These are phyloP conservation scores for Sepiola atlantica DNA, from an alignment of 2,888 invertebrate species.

Conservation along the genomic window DNA sequence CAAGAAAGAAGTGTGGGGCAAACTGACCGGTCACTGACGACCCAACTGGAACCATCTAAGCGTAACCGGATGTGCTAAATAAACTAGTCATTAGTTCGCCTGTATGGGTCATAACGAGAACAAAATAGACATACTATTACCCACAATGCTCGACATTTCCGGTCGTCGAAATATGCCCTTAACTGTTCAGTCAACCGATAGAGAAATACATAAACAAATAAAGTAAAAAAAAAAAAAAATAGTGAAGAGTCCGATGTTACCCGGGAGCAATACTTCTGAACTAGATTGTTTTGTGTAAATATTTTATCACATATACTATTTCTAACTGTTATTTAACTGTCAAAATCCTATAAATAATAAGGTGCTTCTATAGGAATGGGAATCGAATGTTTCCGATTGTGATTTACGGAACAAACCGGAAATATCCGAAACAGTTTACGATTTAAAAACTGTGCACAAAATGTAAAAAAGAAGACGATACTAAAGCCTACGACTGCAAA, in stretches of 20 bases:
- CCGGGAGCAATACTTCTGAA: no score
- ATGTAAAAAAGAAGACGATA: no score
- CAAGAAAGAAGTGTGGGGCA: not conserved
- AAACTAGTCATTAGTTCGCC: not conserved
- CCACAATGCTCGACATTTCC: not conserved
- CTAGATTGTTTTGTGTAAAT: no score
- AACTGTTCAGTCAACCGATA: conserved; percentile 4
- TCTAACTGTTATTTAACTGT: no score
- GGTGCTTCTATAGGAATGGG: no score
- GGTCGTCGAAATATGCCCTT: not conserved
- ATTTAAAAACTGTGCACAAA: no score
- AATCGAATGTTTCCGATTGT: no score
- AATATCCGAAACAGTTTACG: no score
- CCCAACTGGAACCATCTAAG: not conserved
- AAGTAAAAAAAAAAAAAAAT: not conserved
- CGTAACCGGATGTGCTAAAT: not conserved
- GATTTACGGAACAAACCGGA: no score
- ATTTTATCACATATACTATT: no score
- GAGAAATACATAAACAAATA: not conserved
- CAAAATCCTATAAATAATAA: no score
- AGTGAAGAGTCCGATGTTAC: not conserved
- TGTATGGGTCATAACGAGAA: not conserved
- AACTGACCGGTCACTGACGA: not conserved
- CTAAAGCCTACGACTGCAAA: no score
- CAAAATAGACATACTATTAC: not conserved